phyloP scores from a whole-genome alignment of 2,888 invertebrate species.

The Tetranychus piercei region DNA sequence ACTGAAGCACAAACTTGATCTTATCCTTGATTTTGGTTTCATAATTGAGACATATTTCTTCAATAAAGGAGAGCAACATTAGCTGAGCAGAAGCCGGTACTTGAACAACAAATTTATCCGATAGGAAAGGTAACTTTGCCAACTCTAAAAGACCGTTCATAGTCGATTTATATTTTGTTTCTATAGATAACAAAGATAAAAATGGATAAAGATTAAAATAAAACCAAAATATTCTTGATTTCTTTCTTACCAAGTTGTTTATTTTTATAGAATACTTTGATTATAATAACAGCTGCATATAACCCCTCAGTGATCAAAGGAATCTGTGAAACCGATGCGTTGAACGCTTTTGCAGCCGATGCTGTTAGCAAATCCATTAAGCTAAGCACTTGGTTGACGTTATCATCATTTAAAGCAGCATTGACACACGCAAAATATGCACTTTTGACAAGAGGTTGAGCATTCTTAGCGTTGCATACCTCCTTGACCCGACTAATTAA shows the following conservation, averaged over 20 bases:
- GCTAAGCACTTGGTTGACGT: constrained; percentile 15
- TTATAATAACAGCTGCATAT: constrained; percentile 47
- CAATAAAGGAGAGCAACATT: constrained; percentile 17
- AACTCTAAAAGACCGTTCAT: constrained; percentile 54
- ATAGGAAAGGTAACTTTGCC: constrained; percentile 58
- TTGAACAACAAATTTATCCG: constrained; percentile 56
- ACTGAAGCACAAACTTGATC: constrained; percentile 1
- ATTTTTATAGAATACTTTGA: constrained; percentile 42
- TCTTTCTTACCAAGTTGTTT: constrained; percentile 26
- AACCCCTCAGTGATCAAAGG: constrained; percentile 51
- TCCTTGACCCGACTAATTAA: constrained; percentile 45
- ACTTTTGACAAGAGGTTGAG: constrained; percentile 54
- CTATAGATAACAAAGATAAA: constrained; percentile 27
- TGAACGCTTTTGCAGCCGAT: constrained; percentile 53
- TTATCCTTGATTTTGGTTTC: constrained; percentile 13
- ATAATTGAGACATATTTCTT: constrained; percentile 15
- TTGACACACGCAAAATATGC: constrained; percentile 59
- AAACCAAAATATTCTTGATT: not conserved
- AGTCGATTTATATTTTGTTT: constrained; percentile 39
- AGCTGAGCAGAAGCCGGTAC: constrained; percentile 44
- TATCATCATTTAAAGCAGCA: constrained; percentile 38
- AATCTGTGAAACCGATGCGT: constrained; percentile 41
- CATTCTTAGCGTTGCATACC: constrained; percentile 50
- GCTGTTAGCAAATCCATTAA: constrained; percentile 48
- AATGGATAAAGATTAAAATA: not conserved